Evolutionary conservation across 2,797 vertebrate genomes (phyloP).

Genomic region (Acipenser ruthenus): DNA sequence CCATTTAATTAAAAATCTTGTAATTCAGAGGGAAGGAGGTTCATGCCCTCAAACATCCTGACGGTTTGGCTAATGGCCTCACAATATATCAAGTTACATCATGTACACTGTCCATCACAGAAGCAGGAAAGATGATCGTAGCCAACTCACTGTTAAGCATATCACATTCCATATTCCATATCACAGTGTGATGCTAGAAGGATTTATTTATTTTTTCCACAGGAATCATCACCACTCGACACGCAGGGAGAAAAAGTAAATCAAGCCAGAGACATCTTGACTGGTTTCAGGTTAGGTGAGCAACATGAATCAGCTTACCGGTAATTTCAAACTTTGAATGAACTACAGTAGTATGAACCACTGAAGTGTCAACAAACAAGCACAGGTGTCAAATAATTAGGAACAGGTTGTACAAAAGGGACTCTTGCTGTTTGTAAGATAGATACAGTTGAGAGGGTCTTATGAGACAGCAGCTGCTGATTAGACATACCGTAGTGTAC

Average conservation of each 20-base stretch:
- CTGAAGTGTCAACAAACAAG: too few relatives aligned
- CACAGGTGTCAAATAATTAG: too few relatives aligned
- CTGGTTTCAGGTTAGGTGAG: slow-evolving; percentile 1
- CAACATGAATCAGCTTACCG: neutral
- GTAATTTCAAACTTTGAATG: neutral
- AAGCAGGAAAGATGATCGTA: neutral
- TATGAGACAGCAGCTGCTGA: too few relatives aligned
- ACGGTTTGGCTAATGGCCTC: too few relatives aligned
- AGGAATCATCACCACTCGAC: neutral
- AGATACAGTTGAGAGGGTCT: too few relatives aligned
- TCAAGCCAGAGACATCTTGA: neutral
- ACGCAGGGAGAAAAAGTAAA: neutral
- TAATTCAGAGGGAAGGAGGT: too few relatives aligned
- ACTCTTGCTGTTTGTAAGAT: too few relatives aligned
- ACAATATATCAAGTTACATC: neutral
- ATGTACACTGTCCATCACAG: neutral
- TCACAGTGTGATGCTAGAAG: neutral
- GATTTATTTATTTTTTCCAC: neutral
- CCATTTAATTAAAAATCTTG: too few relatives aligned
- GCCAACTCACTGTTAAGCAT: neutral
- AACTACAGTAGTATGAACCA: neutral
- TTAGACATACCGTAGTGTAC: too few relatives aligned
- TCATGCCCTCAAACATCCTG: too few relatives aligned
- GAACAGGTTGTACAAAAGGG: too few relatives aligned
- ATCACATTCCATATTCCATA: neutral